These are phyloP conservation scores for Calcarius lapponicus DNA, from an alignment of 2,797 vertebrate species.

Conservation along the genomic window DNA sequence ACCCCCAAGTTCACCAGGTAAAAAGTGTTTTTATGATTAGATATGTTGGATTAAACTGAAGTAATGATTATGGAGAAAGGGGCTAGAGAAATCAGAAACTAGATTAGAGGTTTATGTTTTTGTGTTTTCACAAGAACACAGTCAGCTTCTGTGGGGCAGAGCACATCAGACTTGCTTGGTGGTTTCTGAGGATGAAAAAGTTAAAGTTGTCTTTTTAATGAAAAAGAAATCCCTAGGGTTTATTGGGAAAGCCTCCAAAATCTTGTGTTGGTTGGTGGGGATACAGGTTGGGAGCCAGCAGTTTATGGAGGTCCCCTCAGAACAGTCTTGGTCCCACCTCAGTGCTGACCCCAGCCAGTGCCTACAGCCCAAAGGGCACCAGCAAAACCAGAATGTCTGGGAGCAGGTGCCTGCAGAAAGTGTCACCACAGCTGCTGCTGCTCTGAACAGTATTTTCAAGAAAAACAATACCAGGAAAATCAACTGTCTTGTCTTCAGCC, in stretches of 20 bases:
- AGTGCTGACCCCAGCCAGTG: neutral
- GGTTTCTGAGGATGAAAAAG: neutral
- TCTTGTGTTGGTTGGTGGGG: neutral
- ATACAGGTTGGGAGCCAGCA: neutral
- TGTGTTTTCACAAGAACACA: neutral
- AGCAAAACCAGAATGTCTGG: neutral
- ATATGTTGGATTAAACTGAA: neutral
- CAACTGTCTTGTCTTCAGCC: neutral
- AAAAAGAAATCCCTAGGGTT: neutral
- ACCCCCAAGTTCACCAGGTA: neutral
- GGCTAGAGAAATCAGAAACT: neutral
- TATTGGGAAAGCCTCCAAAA: neutral
- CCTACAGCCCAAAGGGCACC: neutral
- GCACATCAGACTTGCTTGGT: neutral
- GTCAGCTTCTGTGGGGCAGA: neutral
- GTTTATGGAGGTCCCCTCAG: neutral
- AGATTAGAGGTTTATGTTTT: neutral
- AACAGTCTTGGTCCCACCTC: neutral
- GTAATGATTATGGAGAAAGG: neutral
- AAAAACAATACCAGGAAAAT: neutral
- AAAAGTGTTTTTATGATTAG: neutral
- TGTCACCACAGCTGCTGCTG: neutral
- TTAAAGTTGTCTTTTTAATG: neutral
- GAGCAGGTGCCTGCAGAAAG: neutral
- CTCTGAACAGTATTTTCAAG: accelerated